Evolutionary conservation across 2,797 vertebrate genomes (phyloP).

Genomic region (Karalla daura): DNA sequence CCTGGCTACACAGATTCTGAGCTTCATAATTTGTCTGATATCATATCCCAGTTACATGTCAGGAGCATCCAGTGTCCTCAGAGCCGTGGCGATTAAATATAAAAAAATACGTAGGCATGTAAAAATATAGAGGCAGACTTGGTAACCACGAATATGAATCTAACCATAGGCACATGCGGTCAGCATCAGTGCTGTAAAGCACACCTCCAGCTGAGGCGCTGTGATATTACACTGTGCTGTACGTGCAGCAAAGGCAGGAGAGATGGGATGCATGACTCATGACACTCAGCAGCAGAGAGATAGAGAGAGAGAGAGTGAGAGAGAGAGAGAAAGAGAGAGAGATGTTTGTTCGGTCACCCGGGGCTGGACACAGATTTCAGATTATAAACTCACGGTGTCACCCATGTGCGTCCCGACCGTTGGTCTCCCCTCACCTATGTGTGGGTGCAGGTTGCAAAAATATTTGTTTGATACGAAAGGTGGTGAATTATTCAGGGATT

Average conservation of each 20-base stretch:
- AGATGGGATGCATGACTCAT: slow-evolving; percentile 3
- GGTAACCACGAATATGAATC: neutral
- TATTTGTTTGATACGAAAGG: slow-evolving; percentile 87
- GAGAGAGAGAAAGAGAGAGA: neutral
- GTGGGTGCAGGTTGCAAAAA: slow-evolving; percentile 83
- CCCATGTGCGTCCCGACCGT: no score
- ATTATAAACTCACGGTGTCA: neutral
- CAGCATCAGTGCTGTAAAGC: neutral
- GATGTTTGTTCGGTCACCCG: neutral
- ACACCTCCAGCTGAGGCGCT: neutral
- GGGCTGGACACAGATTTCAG: neutral
- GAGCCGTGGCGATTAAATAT: no score
- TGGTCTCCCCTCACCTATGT: slow-evolving; percentile 71
- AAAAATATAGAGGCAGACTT: no score
- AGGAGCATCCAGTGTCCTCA: no score
- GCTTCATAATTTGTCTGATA: no score
- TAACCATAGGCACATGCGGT: neutral
- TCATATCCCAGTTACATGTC: no score
- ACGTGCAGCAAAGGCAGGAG: neutral
- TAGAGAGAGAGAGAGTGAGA: no score
- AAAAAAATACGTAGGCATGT: no score
- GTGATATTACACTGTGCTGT: neutral
- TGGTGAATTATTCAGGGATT: slow-evolving; percentile 88
- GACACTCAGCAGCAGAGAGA: slow-evolving; percentile 12
- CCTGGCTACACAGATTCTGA: no score